Base-by-base conservation (phyloP, 2,888 invertebrate genomes). In the Synergus japonicus region DNA sequence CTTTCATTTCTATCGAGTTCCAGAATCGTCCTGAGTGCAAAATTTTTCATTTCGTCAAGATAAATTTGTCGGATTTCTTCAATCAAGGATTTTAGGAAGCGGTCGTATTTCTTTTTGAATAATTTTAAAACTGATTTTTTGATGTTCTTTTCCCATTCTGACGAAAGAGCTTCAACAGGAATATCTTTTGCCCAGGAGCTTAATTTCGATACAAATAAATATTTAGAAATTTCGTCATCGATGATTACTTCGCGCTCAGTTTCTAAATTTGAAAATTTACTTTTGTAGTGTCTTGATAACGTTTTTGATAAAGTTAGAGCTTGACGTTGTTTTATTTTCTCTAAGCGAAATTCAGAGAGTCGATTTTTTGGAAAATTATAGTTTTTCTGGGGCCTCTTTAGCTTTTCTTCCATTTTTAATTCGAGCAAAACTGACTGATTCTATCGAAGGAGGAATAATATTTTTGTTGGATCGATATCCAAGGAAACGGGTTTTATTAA, bases 121-220 rank as follows among this genome's bases (percentile, higher is more conserved):
- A 76, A 81, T 15, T 77, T 82, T 12, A 87, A 85, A 78, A 91
- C 83, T 58, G 90, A 81, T 41, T 86, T 83, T 29, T 89, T 79
- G 67, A 92, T 91, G 76, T 87, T 87, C 54, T 83, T 77, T 81
- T 90, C 88, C 91, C 91, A 92, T 49, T 89, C 85, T 4, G 65
- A 46, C 15, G 88, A 86, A 29, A 90, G 86, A 66, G 79, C 82
- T 44, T 84, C 81, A 2, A 87, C 60, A 5, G 84, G 83, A 63
- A 87, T 87, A 73, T 86, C 82, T 67, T 82, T 83, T 37, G 84
- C 82, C 84, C 85, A 87, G 41, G 15, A 37, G n/a, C 49, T 65
- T 4, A 73, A 4, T 73, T 73, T 73, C 5, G 37, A 4, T 1
- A 73, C 5, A 37, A 9, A 73, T 5, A 73, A 49, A 41, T 5